Percentiles rank a stretch among this genome's conserved stretches.
These are phyloP conservation scores for Sparus aurata DNA, from an alignment of 2,797 vertebrate species.

Conservation along the genomic window DNA sequence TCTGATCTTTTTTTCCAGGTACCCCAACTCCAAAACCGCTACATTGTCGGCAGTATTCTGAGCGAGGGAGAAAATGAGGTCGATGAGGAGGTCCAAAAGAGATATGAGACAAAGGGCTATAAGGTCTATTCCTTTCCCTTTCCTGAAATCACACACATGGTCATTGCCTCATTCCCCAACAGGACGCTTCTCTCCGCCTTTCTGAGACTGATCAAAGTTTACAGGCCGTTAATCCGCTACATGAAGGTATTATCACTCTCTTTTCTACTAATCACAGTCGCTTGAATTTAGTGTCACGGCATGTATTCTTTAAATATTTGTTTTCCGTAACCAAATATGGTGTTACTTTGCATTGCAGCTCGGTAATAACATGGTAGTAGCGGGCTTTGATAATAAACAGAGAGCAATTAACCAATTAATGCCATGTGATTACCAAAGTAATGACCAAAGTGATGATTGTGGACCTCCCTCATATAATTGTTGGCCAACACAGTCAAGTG, in stretches of 20 bases:
- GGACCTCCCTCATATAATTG: too few species aligned
- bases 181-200: conserved; percentile 86
- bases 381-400: too few species aligned
- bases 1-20: conserved; percentile 78
- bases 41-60: conserved; percentile 90
- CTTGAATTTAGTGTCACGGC: neutral
- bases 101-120: conserved; percentile 91
- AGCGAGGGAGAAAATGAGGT: conserved; percentile 88
- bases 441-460: too few species aligned
- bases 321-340: too few species aligned
- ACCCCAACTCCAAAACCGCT: conserved; percentile 87
- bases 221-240: conserved; percentile 87
- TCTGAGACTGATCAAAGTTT: conserved; percentile 87
- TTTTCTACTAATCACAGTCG: conserved; percentile 1
- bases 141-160: conserved; percentile 90
- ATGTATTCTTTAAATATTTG: too few species aligned
- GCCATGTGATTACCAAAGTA: too few species aligned
- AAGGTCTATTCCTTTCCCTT: conserved; percentile 92
- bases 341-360: too few species aligned
- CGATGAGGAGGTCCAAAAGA: conserved; percentile 84
- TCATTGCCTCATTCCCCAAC: conserved; percentile 89
- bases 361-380: too few species aligned
- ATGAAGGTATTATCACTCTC: conserved; percentile 87
- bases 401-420: too few species aligned
- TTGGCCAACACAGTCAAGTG: too few species aligned